Conservation (phyloP, 2,797 vertebrate genomes). For the Geotrypetes seraphini region DNA sequence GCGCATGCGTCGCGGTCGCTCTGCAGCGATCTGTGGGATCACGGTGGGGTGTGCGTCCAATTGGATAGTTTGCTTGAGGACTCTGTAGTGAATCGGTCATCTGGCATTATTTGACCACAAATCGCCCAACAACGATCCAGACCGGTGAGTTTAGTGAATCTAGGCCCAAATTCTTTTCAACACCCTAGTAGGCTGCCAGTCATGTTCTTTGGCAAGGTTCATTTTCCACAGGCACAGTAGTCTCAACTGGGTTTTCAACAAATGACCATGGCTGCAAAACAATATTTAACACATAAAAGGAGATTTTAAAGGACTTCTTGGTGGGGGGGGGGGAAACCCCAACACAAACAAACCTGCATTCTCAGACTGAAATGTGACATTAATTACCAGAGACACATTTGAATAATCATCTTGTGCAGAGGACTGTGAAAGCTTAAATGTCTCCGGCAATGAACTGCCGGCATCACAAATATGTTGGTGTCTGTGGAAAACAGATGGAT, state of each 20-base stretch:
- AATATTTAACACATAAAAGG: background rate
- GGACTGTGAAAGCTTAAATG: background rate
- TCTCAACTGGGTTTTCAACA: background rate
- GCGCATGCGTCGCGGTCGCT: too few relatives aligned
- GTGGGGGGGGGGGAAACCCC: too few relatives aligned
- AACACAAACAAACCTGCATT: background rate
- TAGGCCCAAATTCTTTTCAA: too few relatives aligned
- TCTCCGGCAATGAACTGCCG: constrained; percentile 21
- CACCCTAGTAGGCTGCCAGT: background rate
- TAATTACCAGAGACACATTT: constrained; percentile 28
- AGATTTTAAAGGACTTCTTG: background rate
- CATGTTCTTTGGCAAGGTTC: background rate
- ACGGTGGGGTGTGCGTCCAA: too few relatives aligned
- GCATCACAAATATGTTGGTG: background rate
- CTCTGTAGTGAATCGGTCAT: too few relatives aligned
- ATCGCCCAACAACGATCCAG: too few relatives aligned
- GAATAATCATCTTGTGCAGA: constrained; percentile 3
- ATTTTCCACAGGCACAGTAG: background rate
- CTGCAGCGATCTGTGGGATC: too few relatives aligned
- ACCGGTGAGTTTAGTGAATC: too few relatives aligned
- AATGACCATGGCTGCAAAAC: background rate
- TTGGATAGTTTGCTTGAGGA: too few relatives aligned
- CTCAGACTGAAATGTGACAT: constrained; percentile 9
- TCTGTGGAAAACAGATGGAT: constrained; percentile 10
- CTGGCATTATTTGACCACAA: too few relatives aligned